Percentiles rank a stretch among this genome's conserved stretches.
Evolutionary conservation across 64 coral and sea anemone species (phyloP).

Genomic region (Stichodactyla mertensii): DNA sequence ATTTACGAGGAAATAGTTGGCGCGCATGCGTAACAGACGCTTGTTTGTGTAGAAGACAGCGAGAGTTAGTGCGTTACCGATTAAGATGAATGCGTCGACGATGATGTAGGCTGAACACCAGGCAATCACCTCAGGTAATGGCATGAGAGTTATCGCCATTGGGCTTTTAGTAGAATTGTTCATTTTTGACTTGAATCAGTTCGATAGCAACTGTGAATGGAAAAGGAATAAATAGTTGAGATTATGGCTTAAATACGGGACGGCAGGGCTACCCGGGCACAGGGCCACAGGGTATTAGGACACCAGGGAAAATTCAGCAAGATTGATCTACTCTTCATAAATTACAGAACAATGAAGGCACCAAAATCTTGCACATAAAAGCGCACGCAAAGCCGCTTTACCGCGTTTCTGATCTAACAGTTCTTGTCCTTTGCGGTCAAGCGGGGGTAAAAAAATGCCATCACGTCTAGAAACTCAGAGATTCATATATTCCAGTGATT

Average conservation of each 20-base stretch:
- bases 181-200: neutral
- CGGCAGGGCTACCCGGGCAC: neutral
- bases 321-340: no score
- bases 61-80: constrained; percentile 71
- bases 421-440: no score
- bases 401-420: no score
- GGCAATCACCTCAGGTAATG: constrained; percentile 39
- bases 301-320: no score
- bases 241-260: neutral
- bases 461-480: no score
- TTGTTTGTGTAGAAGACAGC: constrained; percentile 72
- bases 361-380: no score
- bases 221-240: neutral
- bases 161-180: neutral
- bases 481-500: no score
- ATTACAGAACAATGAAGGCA: no score
- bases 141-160: neutral
- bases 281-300: neutral
- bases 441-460: no score
- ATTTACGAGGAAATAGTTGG: constrained; percentile 83
- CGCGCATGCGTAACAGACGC: constrained; percentile 62
- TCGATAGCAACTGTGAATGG: neutral
- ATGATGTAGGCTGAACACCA: constrained; percentile 60
- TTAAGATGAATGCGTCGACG: constrained; percentile 63
- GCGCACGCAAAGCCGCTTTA: no score